phyloP scores from a whole-genome alignment of 2,888 invertebrate species.

The Lepidocyrtoides sp. region DNA sequence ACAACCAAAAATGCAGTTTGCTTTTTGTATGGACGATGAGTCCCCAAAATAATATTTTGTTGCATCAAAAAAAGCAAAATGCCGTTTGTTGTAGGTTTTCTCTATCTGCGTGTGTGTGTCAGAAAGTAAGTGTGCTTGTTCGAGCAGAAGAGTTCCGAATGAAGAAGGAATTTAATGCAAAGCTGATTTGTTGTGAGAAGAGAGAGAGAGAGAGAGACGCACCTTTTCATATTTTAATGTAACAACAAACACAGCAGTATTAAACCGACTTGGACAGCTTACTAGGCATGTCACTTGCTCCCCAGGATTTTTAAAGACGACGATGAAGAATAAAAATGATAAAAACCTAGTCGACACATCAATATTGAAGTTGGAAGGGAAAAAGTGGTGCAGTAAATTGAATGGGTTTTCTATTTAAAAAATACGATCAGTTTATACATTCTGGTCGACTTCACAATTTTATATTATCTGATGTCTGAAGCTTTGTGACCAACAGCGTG shows the following conservation, averaged over 20 bases:
- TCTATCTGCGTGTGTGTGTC: constrained; percentile 6
- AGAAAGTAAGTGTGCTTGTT: constrained; percentile 43
- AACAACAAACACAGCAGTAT: background rate
- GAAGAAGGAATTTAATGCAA: constrained; percentile 72
- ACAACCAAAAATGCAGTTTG: constrained; percentile 26
- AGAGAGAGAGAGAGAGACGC: constrained; percentile 43
- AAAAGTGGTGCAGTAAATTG: constrained; percentile 1
- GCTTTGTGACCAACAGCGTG: background rate
- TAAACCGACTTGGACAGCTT: constrained; percentile 33
- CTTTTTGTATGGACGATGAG: constrained; percentile 23
- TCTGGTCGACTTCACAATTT: constrained; percentile 24
- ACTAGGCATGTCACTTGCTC: constrained; percentile 64
- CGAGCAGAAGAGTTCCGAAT: constrained; percentile 57
- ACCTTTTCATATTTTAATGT: constrained; percentile 60
- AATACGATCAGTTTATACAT: background rate
- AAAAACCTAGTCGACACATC: constrained; percentile 16
- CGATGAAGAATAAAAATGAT: background rate
- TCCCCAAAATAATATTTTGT: constrained; percentile 3
- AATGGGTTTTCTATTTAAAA: background rate
- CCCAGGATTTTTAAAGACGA: constrained; percentile 45
- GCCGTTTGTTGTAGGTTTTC: background rate
- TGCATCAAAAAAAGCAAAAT: constrained; percentile 42
- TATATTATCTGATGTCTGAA: background rate
- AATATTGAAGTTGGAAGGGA: constrained; percentile 13
- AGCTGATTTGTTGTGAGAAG: constrained; percentile 61